Evolutionary conservation across 2,888 invertebrate species (phyloP).

Genomic region (Clistopyga incitator): DNA sequence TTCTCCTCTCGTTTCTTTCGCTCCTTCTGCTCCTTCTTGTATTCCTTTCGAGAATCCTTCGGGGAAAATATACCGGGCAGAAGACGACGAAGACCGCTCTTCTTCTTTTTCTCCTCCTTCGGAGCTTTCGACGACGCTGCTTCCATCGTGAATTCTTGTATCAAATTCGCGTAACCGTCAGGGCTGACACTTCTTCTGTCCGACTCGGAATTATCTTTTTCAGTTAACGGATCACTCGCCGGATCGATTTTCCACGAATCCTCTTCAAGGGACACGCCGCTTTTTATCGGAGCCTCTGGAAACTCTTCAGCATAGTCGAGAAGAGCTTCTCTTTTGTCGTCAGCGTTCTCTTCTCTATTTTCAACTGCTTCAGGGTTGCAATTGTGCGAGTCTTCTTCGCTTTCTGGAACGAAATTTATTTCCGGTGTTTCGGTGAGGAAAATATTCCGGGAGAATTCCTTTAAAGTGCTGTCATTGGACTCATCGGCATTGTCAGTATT

Average conservation of each 20-base stretch:
- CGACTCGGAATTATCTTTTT: conserved; percentile 37
- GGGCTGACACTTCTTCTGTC: conserved; percentile 34
- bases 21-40: conserved; percentile 78
- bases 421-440: conserved; percentile 16
- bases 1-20: conserved; percentile 77
- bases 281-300: background rate
- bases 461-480: conserved; percentile 64
- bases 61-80: conserved; percentile 81
- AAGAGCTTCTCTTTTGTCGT: background rate
- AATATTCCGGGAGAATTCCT: conserved; percentile 41
- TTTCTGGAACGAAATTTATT: background rate
- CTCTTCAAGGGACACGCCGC: background rate
- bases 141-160: conserved; percentile 80
- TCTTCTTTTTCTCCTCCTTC: conserved; percentile 83
- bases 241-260: conserved; percentile 2
- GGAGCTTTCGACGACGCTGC: conserved; percentile 78
- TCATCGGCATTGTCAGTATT: conserved; percentile 48
- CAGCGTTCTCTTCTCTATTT: background rate
- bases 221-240: background rate
- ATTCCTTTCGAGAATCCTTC: conserved; percentile 80
- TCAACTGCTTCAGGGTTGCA: conserved; percentile 25
- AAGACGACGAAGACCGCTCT: conserved; percentile 78
- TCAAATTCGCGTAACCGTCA: conserved; percentile 81
- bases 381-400: conserved; percentile 1
- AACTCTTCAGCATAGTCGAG: background rate